Evolutionary conservation across 2,113 vertebrate genomes (phyloP), one percentile per base, ranked within the genome.

Genomic region (Callopanchax toddi): DNA sequence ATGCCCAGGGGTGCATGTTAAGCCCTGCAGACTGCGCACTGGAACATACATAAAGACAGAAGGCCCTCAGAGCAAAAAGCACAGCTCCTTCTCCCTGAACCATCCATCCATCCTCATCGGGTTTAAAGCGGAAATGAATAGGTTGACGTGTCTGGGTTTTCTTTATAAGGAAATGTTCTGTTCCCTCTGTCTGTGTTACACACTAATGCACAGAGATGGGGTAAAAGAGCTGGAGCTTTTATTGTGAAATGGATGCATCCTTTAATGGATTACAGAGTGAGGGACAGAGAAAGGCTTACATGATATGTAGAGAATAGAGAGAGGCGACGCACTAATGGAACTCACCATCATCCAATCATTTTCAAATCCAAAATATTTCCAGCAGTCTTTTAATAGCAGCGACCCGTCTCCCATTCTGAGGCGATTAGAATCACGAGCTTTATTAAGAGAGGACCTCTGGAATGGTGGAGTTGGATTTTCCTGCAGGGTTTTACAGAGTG

Each of bases 211-310:
- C 45, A 15, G 49, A 55, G 71, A 39, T 21, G 62, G 15, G 53
- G 43, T 11, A 39, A 20, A 71, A 77, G 74, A 61, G 39, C n/a
- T n/a, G n/a, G 9, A 42, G 61, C 78, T 88, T 76, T 89, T 84
- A 84, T 83, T 87, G 69, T 84, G 74, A 87, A 90, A 84, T 72
- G 57, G 65, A 81, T 60, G 80, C 74, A 76, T 71, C 39, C 46
- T 84, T 83, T 83, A 78, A 83, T 86, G 79, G 74, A 44, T 69
- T 56, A 22, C 36, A 59, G 55, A 67, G 65, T 13, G 56, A 36
- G 73, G 9, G 36, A 42, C 58, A 22, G 76, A 61, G 0, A 22
- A 60, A 45, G 40, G 22, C 50, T 40, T 43, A 56, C 12, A 37
- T 56, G 53, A 50, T 43, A 60, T 53, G 67, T 44, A 56, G 20